Conservation (phyloP, 2,888 invertebrate genomes). For the Campopleginae sp. region DNA sequence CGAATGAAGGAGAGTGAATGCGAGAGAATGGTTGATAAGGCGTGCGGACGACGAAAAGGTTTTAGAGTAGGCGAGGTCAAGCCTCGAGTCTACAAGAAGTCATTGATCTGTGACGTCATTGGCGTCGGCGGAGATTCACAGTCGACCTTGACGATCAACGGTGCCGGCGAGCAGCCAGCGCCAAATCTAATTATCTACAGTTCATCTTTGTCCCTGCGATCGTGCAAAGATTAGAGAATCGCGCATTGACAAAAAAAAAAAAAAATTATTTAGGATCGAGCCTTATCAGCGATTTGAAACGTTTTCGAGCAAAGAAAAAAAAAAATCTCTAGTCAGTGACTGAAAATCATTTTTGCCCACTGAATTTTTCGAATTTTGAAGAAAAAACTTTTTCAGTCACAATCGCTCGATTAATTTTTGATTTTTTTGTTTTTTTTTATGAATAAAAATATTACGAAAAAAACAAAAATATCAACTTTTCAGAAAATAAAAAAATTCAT, state of each 20-base stretch:
- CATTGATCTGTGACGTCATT: constrained; percentile 82
- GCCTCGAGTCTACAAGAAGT: constrained; percentile 75
- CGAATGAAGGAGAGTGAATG: constrained; percentile 33
- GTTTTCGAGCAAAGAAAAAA: neutral
- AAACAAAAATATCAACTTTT: neutral
- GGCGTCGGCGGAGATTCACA: constrained; percentile 58
- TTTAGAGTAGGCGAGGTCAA: constrained; percentile 78
- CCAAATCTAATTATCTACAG: constrained; percentile 76
- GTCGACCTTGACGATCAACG: constrained; percentile 78
- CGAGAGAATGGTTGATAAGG: constrained; percentile 49
- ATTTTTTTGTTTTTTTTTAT: too few relatives aligned
- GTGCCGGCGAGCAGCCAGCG: constrained; percentile 68
- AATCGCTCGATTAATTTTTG: neutral
- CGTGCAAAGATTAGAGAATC: constrained; percentile 25
- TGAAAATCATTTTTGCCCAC: neutral
- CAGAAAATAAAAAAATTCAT: neutral
- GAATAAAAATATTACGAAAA: neutral
- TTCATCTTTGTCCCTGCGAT: constrained; percentile 38
- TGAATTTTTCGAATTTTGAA: neutral
- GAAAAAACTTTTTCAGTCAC: neutral
- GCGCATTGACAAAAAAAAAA: neutral
- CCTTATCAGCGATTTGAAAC: neutral
- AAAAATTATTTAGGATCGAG: neutral
- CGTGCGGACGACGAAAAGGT: constrained; percentile 62
- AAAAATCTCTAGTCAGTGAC: neutral